A percentile compares a stretch with the other conserved stretches of the same genome.
These are phyloP conservation scores for Limnephilus marmoratus DNA, from an alignment of 2,888 invertebrate genomes.

Conservation along the genomic window DNA sequence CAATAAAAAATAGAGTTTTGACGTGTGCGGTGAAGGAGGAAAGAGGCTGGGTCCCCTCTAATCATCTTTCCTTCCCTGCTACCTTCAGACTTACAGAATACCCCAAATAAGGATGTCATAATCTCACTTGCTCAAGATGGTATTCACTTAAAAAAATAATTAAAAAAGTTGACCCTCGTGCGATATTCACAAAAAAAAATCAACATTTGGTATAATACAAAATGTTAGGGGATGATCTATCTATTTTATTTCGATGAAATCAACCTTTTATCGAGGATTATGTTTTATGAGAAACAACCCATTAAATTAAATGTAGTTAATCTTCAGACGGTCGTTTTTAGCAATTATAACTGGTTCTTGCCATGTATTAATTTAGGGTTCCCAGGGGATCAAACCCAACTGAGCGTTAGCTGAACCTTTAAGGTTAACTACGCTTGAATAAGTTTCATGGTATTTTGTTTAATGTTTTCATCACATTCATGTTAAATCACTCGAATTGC, in stretches of 20 bases:
- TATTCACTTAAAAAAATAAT: too few relatives aligned
- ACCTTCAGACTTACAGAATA: too few relatives aligned
- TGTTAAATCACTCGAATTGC: background rate
- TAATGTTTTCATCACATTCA: background rate
- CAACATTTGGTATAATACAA: too few relatives aligned
- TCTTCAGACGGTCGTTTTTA: constrained; percentile 55
- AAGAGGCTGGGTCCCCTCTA: too few relatives aligned
- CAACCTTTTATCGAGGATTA: constrained; percentile 57
- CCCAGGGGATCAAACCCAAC: constrained; percentile 22
- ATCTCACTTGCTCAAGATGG: too few relatives aligned
- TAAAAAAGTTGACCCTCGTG: too few relatives aligned
- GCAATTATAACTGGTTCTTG: constrained; percentile 63
- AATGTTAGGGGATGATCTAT: background rate
- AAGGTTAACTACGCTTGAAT: background rate
- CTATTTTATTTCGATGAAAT: background rate
- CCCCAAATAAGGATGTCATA: too few relatives aligned
- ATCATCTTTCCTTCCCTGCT: too few relatives aligned
- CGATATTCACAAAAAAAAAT: too few relatives aligned
- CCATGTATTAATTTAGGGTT: constrained; percentile 58
- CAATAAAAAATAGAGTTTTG: too few relatives aligned
- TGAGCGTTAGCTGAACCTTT: background rate
- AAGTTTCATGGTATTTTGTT: background rate
- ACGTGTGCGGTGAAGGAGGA: too few relatives aligned
- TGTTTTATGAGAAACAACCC: constrained; percentile 31
- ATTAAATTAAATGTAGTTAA: constrained; percentile 19